Conservation (phyloP, 2,888 invertebrate species). For the Phortica magna region DNA sequence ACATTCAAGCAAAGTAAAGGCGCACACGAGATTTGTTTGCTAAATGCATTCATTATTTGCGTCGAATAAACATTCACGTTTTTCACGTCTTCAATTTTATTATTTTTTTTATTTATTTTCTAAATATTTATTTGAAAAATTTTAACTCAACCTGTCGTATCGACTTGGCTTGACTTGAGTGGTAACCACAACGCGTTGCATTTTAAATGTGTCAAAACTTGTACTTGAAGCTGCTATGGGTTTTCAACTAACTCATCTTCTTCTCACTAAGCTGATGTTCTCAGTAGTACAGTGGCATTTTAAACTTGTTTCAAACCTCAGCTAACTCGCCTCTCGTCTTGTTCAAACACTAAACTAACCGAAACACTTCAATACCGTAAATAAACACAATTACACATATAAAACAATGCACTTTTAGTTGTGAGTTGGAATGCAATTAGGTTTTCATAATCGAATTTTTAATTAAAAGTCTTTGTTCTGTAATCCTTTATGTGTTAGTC, state of each 20-base stretch:
- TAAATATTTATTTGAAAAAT: not conserved
- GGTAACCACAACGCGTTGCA: conserved; percentile 6
- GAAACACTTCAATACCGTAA: conserved; percentile 4
- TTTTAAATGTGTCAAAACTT: conserved; percentile 14
- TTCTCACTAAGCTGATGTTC: not conserved
- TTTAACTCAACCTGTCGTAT: not conserved
- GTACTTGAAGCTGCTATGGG: not conserved
- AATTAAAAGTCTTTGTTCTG: not conserved
- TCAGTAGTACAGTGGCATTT: not conserved
- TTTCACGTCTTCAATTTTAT: not conserved
- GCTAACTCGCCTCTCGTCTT: not conserved
- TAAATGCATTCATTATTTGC: conserved; percentile 8
- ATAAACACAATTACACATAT: not conserved
- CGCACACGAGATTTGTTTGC: conserved; percentile 7
- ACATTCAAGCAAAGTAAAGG: not conserved
- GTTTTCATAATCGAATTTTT: not conserved
- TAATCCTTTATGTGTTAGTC: too few relatives aligned
- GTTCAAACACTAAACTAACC: conserved; percentile 7
- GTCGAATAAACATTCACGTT: conserved; percentile 9
- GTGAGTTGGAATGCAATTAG: not conserved
- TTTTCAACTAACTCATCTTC: not conserved
- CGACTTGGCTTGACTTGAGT: not conserved
- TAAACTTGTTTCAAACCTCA: not conserved
- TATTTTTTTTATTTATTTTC: not conserved
- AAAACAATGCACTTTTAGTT: too few relatives aligned